These are phyloP conservation scores for Telmatherina bonti DNA, from an alignment of 2,797 vertebrate genomes.

Conservation along the genomic window DNA sequence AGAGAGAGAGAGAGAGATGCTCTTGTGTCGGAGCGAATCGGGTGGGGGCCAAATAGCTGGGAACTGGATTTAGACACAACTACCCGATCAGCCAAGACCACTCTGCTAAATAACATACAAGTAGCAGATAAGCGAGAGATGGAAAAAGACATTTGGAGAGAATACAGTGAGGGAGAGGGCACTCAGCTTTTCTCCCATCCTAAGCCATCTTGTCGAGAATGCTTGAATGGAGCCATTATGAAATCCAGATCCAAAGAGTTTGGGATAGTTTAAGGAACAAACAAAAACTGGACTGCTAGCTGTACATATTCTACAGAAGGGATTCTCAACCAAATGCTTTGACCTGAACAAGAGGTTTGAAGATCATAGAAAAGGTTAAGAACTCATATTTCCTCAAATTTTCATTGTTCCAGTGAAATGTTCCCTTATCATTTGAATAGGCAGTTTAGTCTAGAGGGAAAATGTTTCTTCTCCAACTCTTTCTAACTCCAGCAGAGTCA, in stretches of 20 bases:
- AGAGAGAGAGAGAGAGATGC: constrained; percentile 14
- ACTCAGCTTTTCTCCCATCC: constrained; percentile 63
- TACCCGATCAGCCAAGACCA: constrained; percentile 53
- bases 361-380: not conserved
- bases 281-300: constrained; percentile 27
- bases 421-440: not conserved
- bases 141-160: constrained; percentile 23
- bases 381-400: not conserved
- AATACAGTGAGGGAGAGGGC: constrained; percentile 35
- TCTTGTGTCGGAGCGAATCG: constrained; percentile 43
- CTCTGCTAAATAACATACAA: constrained; percentile 56
- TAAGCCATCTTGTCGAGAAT: constrained; percentile 64
- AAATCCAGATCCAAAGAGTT: constrained; percentile 56
- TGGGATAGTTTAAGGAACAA: constrained; percentile 54
- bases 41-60: constrained; percentile 60
- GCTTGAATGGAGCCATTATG: constrained; percentile 72
- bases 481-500: not conserved
- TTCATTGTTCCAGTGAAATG: not conserved
- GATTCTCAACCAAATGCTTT: constrained; percentile 10
- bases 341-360: not conserved
- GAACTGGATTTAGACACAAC: constrained; percentile 68
- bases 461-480: too few species aligned
- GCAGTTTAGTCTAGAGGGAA: not conserved
- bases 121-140: constrained; percentile 55
- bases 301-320: constrained; percentile 17